Evolutionary conservation across 2,888 invertebrate species (phyloP).

Genomic region (Ecliptopera silaceata): DNA sequence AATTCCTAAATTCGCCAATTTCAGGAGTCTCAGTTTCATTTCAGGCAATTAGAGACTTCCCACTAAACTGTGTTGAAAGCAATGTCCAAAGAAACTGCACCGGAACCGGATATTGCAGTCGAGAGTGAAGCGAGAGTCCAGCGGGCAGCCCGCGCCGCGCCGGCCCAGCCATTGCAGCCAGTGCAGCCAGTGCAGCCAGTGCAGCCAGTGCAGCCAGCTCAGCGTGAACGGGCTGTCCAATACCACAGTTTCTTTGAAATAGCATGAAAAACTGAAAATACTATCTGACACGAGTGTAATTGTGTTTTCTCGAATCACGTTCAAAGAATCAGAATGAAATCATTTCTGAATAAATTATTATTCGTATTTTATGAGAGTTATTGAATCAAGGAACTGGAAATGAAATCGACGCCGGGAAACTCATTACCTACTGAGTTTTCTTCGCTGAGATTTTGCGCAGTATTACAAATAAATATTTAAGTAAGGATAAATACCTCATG

Average conservation of each 20-base stretch:
- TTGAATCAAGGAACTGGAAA: neutral
- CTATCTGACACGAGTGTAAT: neutral
- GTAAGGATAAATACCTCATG: too few relatives aligned
- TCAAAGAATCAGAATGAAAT: neutral
- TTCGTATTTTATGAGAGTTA: neutral
- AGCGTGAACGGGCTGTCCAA: neutral
- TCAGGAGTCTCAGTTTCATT: too few relatives aligned
- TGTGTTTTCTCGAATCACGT: neutral
- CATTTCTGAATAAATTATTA: neutral
- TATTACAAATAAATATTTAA: too few relatives aligned
- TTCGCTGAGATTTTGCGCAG: neutral
- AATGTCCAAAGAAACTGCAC: neutral
- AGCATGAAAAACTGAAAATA: neutral
- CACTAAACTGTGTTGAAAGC: neutral
- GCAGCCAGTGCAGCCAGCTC: neutral
- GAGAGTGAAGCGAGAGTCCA: neutral
- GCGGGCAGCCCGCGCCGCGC: neutral
- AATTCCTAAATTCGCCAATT: too few relatives aligned
- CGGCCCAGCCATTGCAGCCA: neutral
- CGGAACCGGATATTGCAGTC: conserved; percentile 17
- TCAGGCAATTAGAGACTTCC: neutral
- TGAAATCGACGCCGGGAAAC: neutral
- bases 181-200: neutral
- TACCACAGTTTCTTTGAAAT: neutral
- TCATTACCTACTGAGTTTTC: neutral